phyloP scores from a whole-genome alignment of 1,140 invertebrate genomes.

The Asbolus verrucosus region DNA sequence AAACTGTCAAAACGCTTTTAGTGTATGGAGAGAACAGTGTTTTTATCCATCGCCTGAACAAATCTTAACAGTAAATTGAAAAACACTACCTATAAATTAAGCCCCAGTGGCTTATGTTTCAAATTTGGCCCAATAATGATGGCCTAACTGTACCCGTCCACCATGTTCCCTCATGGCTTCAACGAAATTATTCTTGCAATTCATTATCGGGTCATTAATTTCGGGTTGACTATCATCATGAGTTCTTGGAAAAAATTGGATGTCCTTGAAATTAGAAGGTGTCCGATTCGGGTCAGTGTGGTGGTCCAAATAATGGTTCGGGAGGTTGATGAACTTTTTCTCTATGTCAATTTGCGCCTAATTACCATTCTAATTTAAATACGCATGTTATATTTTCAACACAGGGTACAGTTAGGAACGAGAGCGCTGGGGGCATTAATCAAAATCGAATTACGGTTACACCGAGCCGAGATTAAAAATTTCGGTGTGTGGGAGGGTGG shows the following conservation, averaged over 20 bases:
- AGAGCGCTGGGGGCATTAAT: conserved; percentile 23
- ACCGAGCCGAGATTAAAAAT: neutral
- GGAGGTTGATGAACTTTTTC: conserved; percentile 30
- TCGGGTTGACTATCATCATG: too few species aligned
- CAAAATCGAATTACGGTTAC: conserved; percentile 20
- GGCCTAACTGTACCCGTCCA: conserved; percentile 27
- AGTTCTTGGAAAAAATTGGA: conserved; percentile 10
- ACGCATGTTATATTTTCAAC: conserved; percentile 27
- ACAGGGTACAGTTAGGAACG: conserved; percentile 19
- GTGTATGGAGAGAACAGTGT: conserved; percentile 14
- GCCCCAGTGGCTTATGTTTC: conserved; percentile 10
- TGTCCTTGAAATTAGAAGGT: conserved; percentile 12
- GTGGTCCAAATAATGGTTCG: conserved; percentile 31
- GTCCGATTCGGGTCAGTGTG: conserved; percentile 16
- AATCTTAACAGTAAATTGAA: conserved; percentile 37
- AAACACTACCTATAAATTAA: conserved; percentile 35
- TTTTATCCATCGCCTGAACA: conserved; percentile 20
- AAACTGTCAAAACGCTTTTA: conserved; percentile 8
- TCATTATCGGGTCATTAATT: conserved; percentile 27
- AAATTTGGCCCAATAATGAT: conserved; percentile 21
- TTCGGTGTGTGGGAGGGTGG: conserved; percentile 12
- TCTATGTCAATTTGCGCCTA: conserved; percentile 18
- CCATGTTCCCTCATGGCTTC: too few species aligned
- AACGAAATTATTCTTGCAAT: neutral
- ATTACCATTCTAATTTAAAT: conserved; percentile 37